Evolutionary conservation across 2,797 vertebrate species (phyloP), one percentile per base, ranked within the genome.

Genomic region (Chloroceryle inda): DNA sequence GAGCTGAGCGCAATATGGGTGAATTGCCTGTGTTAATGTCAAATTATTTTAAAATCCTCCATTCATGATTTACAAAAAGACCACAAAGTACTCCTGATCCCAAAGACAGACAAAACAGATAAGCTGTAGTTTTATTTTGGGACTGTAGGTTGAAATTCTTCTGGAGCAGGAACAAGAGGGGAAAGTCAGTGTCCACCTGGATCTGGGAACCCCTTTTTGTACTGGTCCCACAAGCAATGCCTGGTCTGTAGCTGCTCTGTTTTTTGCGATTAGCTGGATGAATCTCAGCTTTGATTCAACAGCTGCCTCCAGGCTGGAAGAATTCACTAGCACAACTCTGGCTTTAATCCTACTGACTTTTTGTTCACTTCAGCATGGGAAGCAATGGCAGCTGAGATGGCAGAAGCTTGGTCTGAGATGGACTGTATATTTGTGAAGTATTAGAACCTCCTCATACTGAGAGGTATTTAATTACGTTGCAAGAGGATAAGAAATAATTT

Each of bases 81-180:
- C 52, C 17, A 10, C 19, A 53, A 53, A 21, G 44, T 21, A 2
- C 33, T 11, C 10, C 11, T 47, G 13, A 14, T 67, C 33, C 29
- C 42, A 33, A 40, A 38, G 49, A 9, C 19, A 3, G 11, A 35
- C 5, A 27, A 35, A 61, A 21, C 2, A 18, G 11, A 1, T 19
- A 7, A 37, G 3, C 47, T 53, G 9, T 5, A 2, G 4, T 31
- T 50, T 75, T 42, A 3, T 24, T 5, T 24, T 4, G 21, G 2
- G 6, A 53, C 22, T 58, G 50, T 9, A 40, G 26, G 16, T 58
- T 37, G 11, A 16, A 7, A 17, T 71, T 52, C 20, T 31, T 52
- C 71, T 52, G 17, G 24, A 31, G 52, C 52, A 53, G 52, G 52
- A 31, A 53, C 9, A 16, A 29, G 29, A 15, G 17, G 10, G 52